Evolutionary conservation across 2,888 invertebrate species (phyloP).

Genomic region (Thera obeliscata): DNA sequence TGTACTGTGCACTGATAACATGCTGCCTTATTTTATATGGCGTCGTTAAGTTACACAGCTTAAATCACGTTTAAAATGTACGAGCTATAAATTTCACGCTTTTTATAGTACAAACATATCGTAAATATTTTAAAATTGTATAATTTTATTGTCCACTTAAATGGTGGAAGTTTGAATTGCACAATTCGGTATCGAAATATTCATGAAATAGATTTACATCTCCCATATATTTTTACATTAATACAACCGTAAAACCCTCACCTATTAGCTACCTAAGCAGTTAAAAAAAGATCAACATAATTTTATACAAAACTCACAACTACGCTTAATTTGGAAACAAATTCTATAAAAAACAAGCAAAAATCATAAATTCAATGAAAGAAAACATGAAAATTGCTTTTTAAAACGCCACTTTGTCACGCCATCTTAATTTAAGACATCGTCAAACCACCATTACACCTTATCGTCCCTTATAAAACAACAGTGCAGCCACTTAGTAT

Average conservation of each 20-base stretch:
- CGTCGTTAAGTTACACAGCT: constrained; percentile 35
- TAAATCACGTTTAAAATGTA: constrained; percentile 35
- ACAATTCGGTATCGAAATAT: constrained; percentile 15
- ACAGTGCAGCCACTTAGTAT: constrained; percentile 48
- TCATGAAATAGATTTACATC: constrained; percentile 6
- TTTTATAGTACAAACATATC: constrained; percentile 34
- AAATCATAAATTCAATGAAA: constrained; percentile 4
- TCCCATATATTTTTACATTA: not conserved
- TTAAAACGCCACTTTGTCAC: constrained; percentile 37
- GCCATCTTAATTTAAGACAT: constrained; percentile 45
- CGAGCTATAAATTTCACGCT: constrained; percentile 34
- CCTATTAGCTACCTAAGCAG: not conserved
- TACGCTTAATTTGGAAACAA: not conserved
- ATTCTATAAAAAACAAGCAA: not conserved
- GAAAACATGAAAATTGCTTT: constrained; percentile 24
- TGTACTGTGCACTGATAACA: too few relatives aligned
- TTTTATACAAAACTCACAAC: not conserved
- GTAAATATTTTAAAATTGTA: constrained; percentile 30
- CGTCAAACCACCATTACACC: constrained; percentile 48
- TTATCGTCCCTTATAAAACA: constrained; percentile 50
- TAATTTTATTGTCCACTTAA: constrained; percentile 28
- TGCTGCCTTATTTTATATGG: constrained; percentile 33
- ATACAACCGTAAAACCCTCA: not conserved
- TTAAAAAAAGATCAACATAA: not conserved
- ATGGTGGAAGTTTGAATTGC: constrained; percentile 13